Percentiles rank a stretch among this genome's conserved stretches.
These are phyloP conservation scores for Platycheirus rosarum DNA, from an alignment of 2,888 invertebrate species.

Conservation along the genomic window DNA sequence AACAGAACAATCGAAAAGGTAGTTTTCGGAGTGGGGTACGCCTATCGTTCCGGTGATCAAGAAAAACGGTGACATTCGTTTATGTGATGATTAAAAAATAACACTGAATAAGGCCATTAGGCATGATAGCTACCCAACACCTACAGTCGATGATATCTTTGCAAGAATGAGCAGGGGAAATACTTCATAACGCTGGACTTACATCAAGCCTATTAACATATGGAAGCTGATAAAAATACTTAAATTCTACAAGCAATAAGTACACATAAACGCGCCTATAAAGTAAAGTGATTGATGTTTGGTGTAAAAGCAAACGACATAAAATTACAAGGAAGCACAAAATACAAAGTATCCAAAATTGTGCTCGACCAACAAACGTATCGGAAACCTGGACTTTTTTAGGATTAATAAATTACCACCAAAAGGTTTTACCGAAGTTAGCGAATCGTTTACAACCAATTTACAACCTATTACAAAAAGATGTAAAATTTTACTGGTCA, in stretches of 20 bases:
- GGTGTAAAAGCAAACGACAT: conserved; percentile 65
- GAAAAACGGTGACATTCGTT: conserved; percentile 30
- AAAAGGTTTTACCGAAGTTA: conserved; percentile 10
- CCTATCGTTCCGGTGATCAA: conserved; percentile 38
- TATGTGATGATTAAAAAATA: conserved; percentile 48
- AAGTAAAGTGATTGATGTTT: conserved; percentile 76
- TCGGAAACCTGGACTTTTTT: too few species aligned
- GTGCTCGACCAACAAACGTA: conserved; percentile 37
- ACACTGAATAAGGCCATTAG: conserved; percentile 37
- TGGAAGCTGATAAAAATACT: conserved; percentile 76
- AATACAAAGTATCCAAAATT: conserved; percentile 30
- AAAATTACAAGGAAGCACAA: conserved; percentile 34
- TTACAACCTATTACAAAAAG: conserved; percentile 6
- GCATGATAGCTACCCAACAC: conserved; percentile 45
- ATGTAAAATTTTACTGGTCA: conserved; percentile 6
- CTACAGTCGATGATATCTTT: conserved; percentile 39
- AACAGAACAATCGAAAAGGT: conserved; percentile 36
- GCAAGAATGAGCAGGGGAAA: conserved; percentile 57
- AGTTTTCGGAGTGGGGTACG: conserved; percentile 37
- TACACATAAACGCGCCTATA: conserved; percentile 71
- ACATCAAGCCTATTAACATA: conserved; percentile 75
- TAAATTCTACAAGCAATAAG: conserved; percentile 76
- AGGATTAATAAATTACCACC: too few species aligned
- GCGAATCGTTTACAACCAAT: background rate
- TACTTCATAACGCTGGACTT: conserved; percentile 69